A percentile compares a stretch with the other conserved stretches of the same genome.
Evolutionary conservation across 2,113 vertebrate genomes (phyloP).

Genomic region (Corythornis cristatus): DNA sequence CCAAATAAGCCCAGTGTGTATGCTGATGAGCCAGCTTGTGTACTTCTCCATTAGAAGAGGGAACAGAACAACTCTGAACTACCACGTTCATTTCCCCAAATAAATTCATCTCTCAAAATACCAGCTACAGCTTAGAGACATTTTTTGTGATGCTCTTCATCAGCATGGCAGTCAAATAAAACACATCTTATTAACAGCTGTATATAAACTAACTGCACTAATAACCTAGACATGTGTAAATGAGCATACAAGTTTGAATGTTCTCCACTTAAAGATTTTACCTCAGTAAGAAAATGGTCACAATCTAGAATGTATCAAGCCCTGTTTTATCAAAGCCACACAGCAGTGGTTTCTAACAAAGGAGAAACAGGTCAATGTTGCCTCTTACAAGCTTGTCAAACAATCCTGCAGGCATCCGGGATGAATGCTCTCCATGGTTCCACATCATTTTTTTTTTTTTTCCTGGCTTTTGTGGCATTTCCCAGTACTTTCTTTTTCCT

Average conservation of each 20-base stretch:
- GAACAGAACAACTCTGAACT: neutral
- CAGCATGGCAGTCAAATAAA: neutral
- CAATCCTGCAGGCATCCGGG: neutral
- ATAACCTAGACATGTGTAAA: neutral
- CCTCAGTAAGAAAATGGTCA: neutral
- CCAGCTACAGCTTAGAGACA: neutral
- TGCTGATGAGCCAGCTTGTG: neutral
- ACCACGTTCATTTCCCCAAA: neutral
- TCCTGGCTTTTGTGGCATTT: neutral
- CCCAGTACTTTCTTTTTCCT: neutral
- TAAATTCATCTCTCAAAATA: neutral
- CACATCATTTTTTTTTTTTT: neutral
- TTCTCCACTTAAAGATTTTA: neutral
- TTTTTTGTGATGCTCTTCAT: neutral
- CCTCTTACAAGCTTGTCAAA: neutral
- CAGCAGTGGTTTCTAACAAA: neutral
- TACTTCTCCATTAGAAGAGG: neutral
- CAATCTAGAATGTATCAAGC: neutral
- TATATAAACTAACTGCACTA: neutral
- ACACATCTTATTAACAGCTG: neutral
- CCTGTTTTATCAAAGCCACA: neutral
- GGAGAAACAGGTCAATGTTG: neutral
- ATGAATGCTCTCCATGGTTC: neutral
- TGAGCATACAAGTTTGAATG: neutral
- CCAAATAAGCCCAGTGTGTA: neutral